phyloP scores from a whole-genome alignment of 1,140 invertebrate species.

The Hermetia illucens region DNA sequence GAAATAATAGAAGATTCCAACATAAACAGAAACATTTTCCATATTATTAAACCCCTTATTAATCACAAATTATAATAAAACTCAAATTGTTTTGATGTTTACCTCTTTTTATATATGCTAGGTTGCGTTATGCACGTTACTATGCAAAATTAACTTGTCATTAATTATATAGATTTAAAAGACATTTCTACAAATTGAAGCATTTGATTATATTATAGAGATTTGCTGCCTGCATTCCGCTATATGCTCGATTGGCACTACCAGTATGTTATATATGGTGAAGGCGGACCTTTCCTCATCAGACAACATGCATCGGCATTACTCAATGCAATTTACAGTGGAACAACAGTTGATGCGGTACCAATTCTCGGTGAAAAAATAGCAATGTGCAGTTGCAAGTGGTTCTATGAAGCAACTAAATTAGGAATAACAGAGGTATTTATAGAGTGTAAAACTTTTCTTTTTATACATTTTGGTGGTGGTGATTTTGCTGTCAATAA shows the following conservation, averaged over 20 bases:
- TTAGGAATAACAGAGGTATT: slow-evolving; percentile 17
- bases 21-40: too few relatives aligned
- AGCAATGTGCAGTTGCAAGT: slow-evolving; percentile 19
- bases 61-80: too few relatives aligned
- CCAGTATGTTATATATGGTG: slow-evolving; percentile 22
- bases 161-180: too few relatives aligned
- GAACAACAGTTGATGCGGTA: slow-evolving; percentile 4
- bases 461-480: too few relatives aligned
- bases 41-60: too few relatives aligned
- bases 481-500: too few relatives aligned
- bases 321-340: slow-evolving; percentile 16
- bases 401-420: slow-evolving; percentile 18
- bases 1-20: too few relatives aligned
- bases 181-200: not conserved
- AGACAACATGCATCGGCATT: slow-evolving; percentile 27
- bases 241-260: slow-evolving; percentile 27
- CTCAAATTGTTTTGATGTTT: not conserved
- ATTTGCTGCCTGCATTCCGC: slow-evolving; percentile 18
- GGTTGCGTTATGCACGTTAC: too few relatives aligned
- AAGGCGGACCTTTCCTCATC: slow-evolving; percentile 19
- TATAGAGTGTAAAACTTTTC: not conserved
- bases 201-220: not conserved
- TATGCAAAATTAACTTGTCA: too few relatives aligned
- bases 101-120: slow-evolving; percentile 3
- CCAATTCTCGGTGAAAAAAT: slow-evolving; percentile 1